phyloP scores from a whole-genome alignment of 1,140 invertebrate genomes.

The Zaprionus gabonicus region DNA sequence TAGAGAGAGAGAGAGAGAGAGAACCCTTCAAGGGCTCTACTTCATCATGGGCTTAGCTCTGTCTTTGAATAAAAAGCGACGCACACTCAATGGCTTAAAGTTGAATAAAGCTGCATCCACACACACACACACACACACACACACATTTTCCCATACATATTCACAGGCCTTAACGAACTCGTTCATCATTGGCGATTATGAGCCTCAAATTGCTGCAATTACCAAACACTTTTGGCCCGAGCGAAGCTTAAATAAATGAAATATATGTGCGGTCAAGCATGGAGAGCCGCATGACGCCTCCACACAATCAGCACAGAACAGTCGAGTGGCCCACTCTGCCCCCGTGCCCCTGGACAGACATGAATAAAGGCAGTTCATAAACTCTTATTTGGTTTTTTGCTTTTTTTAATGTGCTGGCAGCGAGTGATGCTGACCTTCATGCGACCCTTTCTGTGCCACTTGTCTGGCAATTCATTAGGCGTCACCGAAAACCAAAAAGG shows the following conservation, averaged over 20 bases:
- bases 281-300: constrained; percentile 13
- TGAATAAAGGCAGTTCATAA: not conserved
- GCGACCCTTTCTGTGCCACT: constrained; percentile 53
- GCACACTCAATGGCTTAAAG: not conserved
- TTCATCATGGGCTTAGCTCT: not conserved
- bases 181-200: constrained; percentile 35
- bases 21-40: not conserved
- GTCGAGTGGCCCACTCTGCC: not conserved
- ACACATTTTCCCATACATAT: not conserved
- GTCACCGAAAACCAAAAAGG: constrained; percentile 24
- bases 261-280: constrained; percentile 56
- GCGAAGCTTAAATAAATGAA: constrained; percentile 47
- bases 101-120: not conserved
- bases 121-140: not conserved
- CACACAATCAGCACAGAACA: not conserved
- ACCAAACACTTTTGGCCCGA: constrained; percentile 51
- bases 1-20: not conserved
- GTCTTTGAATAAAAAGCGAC: not conserved
- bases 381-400: not conserved
- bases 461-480: constrained; percentile 66
- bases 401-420: not conserved
- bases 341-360: not conserved
- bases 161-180: constrained; percentile 7
- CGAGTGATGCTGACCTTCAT: constrained; percentile 42
- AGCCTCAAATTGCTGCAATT: constrained; percentile 54